A percentile compares a stretch with the other conserved stretches of the same genome.
Conservation (phyloP, 2,797 vertebrate species). For the Pseudochromis fuscus region DNA sequence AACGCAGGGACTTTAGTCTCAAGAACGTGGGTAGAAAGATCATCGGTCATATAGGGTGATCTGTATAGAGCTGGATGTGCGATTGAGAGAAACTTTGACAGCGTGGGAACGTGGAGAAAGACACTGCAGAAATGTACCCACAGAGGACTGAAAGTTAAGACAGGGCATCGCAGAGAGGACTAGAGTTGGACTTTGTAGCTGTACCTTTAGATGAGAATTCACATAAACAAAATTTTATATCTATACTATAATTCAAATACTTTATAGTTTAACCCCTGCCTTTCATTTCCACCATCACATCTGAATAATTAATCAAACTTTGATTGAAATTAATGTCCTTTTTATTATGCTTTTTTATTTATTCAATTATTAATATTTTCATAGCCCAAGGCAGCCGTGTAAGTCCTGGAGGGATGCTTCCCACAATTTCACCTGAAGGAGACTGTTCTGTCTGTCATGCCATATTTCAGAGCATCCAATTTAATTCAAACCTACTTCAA, state of each 20-base stretch:
- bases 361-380: slow-evolving; percentile 69
- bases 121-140: background rate
- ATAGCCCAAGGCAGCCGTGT: slow-evolving; percentile 54
- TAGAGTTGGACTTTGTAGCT: background rate
- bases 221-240: background rate
- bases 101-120: slow-evolving; percentile 1
- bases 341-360: slow-evolving; percentile 69
- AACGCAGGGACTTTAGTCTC: slow-evolving; percentile 11
- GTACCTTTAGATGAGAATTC: background rate
- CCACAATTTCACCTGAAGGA: slow-evolving; percentile 50
- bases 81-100: background rate
- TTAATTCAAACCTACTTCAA: slow-evolving; percentile 71
- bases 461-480: slow-evolving; percentile 55
- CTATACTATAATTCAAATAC: background rate
- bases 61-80: slow-evolving; percentile 3
- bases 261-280: slow-evolving; percentile 1
- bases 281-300: slow-evolving; percentile 21
- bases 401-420: slow-evolving; percentile 54
- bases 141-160: background rate
- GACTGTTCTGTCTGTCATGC: slow-evolving; percentile 58
- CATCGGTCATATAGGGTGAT: slow-evolving; percentile 10
- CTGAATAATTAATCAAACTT: slow-evolving; percentile 58
- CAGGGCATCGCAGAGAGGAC: too few species aligned
- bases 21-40: slow-evolving; percentile 4
- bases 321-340: slow-evolving; percentile 59